Evolutionary conservation across 2,113 vertebrate genomes (phyloP), one percentile per base, ranked within the genome.

Genomic region (Nothobranchius kuhntae): DNA sequence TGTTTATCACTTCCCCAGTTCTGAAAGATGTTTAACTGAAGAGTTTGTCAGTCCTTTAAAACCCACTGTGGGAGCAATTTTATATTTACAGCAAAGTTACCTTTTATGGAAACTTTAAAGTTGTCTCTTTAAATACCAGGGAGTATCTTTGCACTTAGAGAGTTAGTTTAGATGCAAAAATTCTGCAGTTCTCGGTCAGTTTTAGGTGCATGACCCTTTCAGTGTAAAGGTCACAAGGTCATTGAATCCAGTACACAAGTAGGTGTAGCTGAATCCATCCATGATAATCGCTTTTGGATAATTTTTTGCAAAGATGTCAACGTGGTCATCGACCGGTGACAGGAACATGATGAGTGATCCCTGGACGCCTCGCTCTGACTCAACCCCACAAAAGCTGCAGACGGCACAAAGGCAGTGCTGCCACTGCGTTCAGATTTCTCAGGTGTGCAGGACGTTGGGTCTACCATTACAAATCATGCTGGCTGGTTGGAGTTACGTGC

Each of bases 41-140:
- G 24, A 42, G 40, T 47, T 14, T 48, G 30, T 48, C 10, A 7
- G 8, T 36, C 50, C 17, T 44, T 50, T 62, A 3, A 55, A 65
- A 57, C 13, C 54, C 30, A 13, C 13, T 42, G 44, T 48, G 15
- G 42, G 46, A 68, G 47, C 14, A 13, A 9, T 36, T n/a, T 26
- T 6, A 50, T 62, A 21, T 21, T 13, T 12, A 57, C 48, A 61
- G 53, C 50, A 54, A 9, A 24, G 46, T 47, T 15, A 12, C 46
- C 38, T n/a, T 40, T 62, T 50, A 56, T 56, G 8, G 14, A 61
- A 73, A 61, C 50, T 56, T 61, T n/a, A 13, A 45, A 55, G 11
- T 13, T 11, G 35, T 17, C 7, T 24, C 12, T 61, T 50, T 48
- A 21, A 51, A 47, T 11, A 13, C 44, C 42, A 53, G 7, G 17